These are phyloP conservation scores for Phainopepla nitens DNA, from an alignment of 2,113 vertebrate genomes.

Conservation along the genomic window DNA sequence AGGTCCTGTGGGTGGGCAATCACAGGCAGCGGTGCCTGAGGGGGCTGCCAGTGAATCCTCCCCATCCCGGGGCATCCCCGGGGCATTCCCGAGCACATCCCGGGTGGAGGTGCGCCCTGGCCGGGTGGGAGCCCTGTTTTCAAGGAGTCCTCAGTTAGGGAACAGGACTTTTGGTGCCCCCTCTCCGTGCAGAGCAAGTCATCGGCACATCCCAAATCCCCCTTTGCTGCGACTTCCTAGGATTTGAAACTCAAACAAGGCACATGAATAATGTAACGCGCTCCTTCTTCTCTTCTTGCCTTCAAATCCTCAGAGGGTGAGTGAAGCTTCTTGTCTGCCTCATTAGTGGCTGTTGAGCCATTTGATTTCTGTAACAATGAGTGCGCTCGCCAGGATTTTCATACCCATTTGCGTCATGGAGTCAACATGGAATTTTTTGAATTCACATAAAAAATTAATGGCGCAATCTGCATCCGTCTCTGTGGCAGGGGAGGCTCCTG, in stretches of 20 bases:
- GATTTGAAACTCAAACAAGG: conserved; percentile 77
- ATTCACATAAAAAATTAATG: conserved; percentile 75
- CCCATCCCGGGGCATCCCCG: neutral
- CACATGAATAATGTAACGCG: conserved; percentile 81
- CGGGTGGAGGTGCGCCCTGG: neutral
- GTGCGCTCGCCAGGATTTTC: conserved; percentile 73
- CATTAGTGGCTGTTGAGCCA: conserved; percentile 84
- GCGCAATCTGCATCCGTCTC: conserved; percentile 53
- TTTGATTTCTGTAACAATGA: conserved; percentile 84
- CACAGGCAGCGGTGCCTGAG: accelerated
- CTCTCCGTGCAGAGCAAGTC: conserved; percentile 49
- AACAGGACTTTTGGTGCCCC: neutral
- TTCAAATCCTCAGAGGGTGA: conserved; percentile 84
- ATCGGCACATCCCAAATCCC: conserved; percentile 68
- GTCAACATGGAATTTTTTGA: conserved; percentile 69
- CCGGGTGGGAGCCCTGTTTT: neutral
- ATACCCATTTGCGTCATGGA: conserved; percentile 72
- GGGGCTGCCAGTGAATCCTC: neutral
- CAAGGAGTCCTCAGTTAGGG: neutral
- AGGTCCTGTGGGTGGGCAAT: neutral
- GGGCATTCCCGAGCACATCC: neutral
- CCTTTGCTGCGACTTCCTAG: conserved; percentile 19
- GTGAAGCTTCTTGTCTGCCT: conserved; percentile 84
- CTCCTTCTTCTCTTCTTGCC: conserved; percentile 74
- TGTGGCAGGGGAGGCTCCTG: neutral